Percentiles rank a stretch among this genome's conserved stretches.
phyloP scores from a whole-genome alignment of 1,140 invertebrate species.

The Brachionus rubens region DNA sequence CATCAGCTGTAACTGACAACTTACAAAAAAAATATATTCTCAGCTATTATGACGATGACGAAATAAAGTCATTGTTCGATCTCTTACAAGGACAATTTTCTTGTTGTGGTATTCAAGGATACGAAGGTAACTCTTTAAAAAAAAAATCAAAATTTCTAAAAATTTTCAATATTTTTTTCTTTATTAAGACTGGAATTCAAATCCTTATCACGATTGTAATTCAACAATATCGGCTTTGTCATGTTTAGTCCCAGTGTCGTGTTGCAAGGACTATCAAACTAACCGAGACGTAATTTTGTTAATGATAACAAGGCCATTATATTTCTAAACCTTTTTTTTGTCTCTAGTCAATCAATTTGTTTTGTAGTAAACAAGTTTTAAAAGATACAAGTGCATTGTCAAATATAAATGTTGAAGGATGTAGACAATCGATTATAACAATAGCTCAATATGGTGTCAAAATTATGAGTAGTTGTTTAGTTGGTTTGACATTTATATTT shows the following conservation, averaged over 20 bases:
- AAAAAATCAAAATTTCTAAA: background rate
- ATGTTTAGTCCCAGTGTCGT: slow-evolving; percentile 16
- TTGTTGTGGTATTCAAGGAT: slow-evolving; percentile 32
- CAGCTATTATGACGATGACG: slow-evolving; percentile 27
- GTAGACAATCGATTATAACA: background rate
- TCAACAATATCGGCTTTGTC: slow-evolving; percentile 13
- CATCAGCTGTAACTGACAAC: background rate
- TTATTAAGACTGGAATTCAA: slow-evolving; percentile 24
- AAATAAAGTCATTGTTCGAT: slow-evolving; percentile 22
- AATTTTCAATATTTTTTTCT: background rate
- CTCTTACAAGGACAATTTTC: slow-evolving; percentile 32
- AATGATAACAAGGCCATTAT: background rate
- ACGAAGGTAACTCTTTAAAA: background rate
- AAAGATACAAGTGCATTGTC: background rate
- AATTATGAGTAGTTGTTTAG: background rate
- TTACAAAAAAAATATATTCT: background rate
- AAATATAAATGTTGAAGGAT: slow-evolving; percentile 24
- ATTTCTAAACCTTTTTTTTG: background rate
- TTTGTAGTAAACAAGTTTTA: slow-evolving; percentile 31
- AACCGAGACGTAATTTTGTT: background rate
- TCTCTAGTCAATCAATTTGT: slow-evolving; percentile 30
- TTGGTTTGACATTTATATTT: slow-evolving; percentile 23
- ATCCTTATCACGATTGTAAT: slow-evolving; percentile 25
- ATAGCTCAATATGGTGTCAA: slow-evolving; percentile 20
- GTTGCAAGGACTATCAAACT: slow-evolving; percentile 13